Conservation (phyloP, 2,888 invertebrate species). For the Tenthredo mesomela region DNA sequence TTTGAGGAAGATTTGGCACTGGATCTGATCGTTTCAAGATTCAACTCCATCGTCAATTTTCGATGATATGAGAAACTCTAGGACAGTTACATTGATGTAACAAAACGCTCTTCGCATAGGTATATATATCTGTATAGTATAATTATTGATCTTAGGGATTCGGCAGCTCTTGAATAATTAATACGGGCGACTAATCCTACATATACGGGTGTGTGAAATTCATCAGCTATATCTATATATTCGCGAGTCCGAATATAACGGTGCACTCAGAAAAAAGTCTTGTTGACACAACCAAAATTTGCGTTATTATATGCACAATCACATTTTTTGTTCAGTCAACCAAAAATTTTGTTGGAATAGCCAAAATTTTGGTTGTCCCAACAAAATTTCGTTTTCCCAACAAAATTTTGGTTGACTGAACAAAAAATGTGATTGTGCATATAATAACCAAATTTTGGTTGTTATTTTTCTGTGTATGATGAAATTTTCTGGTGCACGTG, state of each 20-base stretch:
- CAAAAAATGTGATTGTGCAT: too few species aligned
- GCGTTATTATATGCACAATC: too few species aligned
- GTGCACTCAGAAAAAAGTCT: too few species aligned
- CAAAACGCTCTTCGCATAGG: neutral
- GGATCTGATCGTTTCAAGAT: neutral
- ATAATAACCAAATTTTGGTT: too few species aligned
- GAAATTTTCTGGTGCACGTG: neutral
- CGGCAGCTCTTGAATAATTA: neutral
- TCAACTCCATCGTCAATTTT: neutral
- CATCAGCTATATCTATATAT: neutral
- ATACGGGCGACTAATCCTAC: neutral
- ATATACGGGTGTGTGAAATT: neutral
- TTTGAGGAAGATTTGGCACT: neutral
- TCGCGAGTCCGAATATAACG: too few species aligned
- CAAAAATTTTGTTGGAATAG: too few species aligned
- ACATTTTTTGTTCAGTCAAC: too few species aligned
- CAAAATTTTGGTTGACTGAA: too few species aligned
- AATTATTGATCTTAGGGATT: neutral
- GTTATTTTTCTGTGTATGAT: too few species aligned
- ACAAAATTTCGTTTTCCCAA: too few species aligned
- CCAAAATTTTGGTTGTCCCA: too few species aligned
- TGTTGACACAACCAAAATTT: too few species aligned
- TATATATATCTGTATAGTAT: neutral
- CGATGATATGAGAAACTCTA: neutral
- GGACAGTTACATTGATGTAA: neutral